Evolutionary conservation across 1,140 invertebrate species (phyloP).

Genomic region (Prorops nasuta): DNA sequence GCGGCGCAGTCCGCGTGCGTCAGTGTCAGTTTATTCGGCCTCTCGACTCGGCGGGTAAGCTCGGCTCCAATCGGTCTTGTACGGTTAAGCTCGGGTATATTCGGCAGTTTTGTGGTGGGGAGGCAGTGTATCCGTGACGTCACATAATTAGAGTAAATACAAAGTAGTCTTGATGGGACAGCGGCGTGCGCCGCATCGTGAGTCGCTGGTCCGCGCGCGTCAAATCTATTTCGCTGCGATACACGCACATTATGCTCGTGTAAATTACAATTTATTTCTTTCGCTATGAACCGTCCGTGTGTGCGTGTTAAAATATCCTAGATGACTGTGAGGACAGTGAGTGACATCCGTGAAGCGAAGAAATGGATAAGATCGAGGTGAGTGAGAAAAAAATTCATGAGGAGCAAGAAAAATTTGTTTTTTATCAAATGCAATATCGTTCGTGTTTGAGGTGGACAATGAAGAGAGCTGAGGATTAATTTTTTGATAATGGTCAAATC

Average conservation of each 20-base stretch:
- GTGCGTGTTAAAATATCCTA: conserved; percentile 39
- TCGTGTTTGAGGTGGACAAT: too few species aligned
- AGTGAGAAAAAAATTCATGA: too few species aligned
- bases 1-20: conserved; percentile 27
- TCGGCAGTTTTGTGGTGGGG: conserved; percentile 36
- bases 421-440: too few species aligned
- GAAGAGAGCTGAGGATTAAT: too few species aligned
- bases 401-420: too few species aligned
- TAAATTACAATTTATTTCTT: conserved; percentile 13
- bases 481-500: too few species aligned
- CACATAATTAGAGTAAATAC: conserved; percentile 77
- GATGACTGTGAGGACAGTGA: conserved; percentile 50
- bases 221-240: conserved; percentile 46
- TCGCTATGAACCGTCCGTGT: conserved; percentile 42
- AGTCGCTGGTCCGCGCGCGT: conserved; percentile 54
- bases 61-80: conserved; percentile 27
- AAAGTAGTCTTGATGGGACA: conserved; percentile 70
- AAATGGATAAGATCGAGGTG: conserved; percentile 57
- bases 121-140: conserved; percentile 65
- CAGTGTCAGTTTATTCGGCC: too few species aligned
- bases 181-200: conserved; percentile 62
- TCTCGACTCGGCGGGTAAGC: conserved; percentile 21
- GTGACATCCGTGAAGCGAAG: conserved; percentile 44
- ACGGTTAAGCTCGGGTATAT: conserved; percentile 16
- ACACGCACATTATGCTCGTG: conserved; percentile 28